phyloP scores from a whole-genome alignment of 2,888 invertebrate species.

The Ennomos erosarius region DNA sequence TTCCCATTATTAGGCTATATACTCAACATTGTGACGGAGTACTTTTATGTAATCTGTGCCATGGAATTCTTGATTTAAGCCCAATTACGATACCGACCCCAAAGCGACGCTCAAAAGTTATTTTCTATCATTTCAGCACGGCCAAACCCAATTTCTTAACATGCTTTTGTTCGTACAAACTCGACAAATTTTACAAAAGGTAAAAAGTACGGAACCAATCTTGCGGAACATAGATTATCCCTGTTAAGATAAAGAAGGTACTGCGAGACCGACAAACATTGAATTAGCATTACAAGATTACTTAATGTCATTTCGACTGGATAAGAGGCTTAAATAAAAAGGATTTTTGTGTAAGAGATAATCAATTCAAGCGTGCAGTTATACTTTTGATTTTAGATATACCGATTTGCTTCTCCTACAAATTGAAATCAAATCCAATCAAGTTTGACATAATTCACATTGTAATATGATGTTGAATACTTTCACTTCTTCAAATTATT shows the following conservation, averaged over 20 bases:
- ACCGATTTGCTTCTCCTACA: slow-evolving; percentile 18
- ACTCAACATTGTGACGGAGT: too few species aligned
- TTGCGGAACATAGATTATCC: slow-evolving; percentile 65
- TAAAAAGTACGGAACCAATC: slow-evolving; percentile 62
- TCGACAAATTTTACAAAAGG: slow-evolving; percentile 68
- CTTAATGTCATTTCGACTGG: slow-evolving; percentile 45
- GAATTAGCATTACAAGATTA: slow-evolving; percentile 73
- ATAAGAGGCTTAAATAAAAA: slow-evolving; percentile 50
- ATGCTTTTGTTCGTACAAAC: slow-evolving; percentile 59
- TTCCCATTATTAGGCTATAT: too few species aligned
- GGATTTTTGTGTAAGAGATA: slow-evolving; percentile 41
- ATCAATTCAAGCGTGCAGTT: slow-evolving; percentile 32
- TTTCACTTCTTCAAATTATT: slow-evolving; percentile 22
- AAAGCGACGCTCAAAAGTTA: slow-evolving; percentile 25
- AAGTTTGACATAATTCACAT: slow-evolving; percentile 11
- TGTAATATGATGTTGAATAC: slow-evolving; percentile 23
- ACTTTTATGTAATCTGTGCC: too few species aligned
- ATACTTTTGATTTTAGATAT: slow-evolving; percentile 26
- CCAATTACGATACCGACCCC: slow-evolving; percentile 27
- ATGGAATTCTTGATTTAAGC: slow-evolving; percentile 2
- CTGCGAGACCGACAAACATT: slow-evolving; percentile 61
- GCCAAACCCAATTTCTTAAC: slow-evolving; percentile 53
- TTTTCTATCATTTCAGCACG: slow-evolving; percentile 45
- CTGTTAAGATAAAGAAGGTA: slow-evolving; percentile 60
- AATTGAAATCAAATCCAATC: slow-evolving; percentile 11